phyloP scores from a whole-genome alignment of 2,113 vertebrate species.

The Malurus melanocephalus region DNA sequence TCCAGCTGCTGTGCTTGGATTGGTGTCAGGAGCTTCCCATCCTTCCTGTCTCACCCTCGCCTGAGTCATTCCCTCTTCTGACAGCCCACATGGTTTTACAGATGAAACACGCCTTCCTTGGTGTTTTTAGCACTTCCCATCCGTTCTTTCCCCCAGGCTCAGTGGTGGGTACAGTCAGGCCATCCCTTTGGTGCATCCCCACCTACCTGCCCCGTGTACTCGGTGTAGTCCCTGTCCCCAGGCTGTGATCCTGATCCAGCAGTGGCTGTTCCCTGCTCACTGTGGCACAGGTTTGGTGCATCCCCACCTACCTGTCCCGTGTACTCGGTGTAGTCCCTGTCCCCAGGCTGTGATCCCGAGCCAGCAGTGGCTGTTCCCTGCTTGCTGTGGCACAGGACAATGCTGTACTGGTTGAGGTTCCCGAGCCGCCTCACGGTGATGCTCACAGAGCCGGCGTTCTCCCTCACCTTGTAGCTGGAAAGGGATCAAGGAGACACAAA shows the following conservation, averaged over 20 bases:
- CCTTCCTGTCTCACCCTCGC: neutral
- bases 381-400: slow-evolving; percentile 84
- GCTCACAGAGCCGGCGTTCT: slow-evolving; percentile 83
- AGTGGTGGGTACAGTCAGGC: rapidly evolving
- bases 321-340: slow-evolving; percentile 90
- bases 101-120: neutral
- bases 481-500: neutral
- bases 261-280: slow-evolving; percentile 78
- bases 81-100: rapidly evolving
- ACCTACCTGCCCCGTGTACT: slow-evolving; percentile 89
- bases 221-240: slow-evolving; percentile 88
- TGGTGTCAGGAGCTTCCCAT: too few species aligned
- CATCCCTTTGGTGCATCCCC: neutral
- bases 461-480: slow-evolving; percentile 87
- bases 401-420: slow-evolving; percentile 93
- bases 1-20: neutral
- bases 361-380: slow-evolving; percentile 83
- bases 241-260: slow-evolving; percentile 69
- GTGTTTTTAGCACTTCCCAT: neutral
- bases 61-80: neutral
- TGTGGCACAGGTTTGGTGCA: too few species aligned
- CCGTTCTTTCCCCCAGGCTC: neutral
- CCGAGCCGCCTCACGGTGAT: slow-evolving; percentile 84
- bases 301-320: slow-evolving; percentile 83
- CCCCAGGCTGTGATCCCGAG: slow-evolving; percentile 67